Evolutionary conservation across 2,888 invertebrate species (phyloP).

Genomic region (Blera fallax): DNA sequence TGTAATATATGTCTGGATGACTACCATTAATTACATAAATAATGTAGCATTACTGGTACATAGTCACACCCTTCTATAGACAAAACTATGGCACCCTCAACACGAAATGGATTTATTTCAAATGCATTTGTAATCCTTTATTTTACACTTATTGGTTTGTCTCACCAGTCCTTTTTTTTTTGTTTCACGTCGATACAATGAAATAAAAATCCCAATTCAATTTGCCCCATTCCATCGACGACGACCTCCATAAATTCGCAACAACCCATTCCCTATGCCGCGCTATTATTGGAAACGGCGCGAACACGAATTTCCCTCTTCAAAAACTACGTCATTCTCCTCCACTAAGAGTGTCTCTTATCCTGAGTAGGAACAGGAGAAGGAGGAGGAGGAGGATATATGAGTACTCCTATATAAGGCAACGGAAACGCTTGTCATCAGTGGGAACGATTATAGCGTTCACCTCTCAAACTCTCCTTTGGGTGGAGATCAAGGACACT

Average conservation of each 20-base stretch:
- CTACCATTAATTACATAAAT: constrained; percentile 5
- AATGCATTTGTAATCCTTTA: neutral
- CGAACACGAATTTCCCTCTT: constrained; percentile 19
- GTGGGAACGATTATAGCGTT: constrained; percentile 19
- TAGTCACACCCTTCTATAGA: neutral
- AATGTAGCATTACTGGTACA: neutral
- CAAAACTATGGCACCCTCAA: neutral
- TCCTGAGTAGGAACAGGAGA: neutral
- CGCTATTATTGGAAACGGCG: constrained; percentile 17
- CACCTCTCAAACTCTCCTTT: constrained; percentile 23
- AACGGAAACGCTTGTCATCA: constrained; percentile 39
- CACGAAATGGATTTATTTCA: neutral
- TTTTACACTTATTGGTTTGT: no score
- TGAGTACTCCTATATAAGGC: neutral
- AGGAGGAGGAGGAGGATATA: neutral
- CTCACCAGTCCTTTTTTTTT: neutral
- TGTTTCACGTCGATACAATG: neutral
- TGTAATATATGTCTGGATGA: neutral
- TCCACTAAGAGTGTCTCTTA: neutral
- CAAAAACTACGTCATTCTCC: neutral
- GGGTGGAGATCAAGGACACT: constrained; percentile 48
- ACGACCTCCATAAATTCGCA: constrained; percentile 18
- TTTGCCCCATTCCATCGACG: neutral
- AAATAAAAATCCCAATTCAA: constrained; percentile 16
- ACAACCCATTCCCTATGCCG: neutral